Conservation (phyloP, 2,888 invertebrate genomes). For the Melanchra persicariae region DNA sequence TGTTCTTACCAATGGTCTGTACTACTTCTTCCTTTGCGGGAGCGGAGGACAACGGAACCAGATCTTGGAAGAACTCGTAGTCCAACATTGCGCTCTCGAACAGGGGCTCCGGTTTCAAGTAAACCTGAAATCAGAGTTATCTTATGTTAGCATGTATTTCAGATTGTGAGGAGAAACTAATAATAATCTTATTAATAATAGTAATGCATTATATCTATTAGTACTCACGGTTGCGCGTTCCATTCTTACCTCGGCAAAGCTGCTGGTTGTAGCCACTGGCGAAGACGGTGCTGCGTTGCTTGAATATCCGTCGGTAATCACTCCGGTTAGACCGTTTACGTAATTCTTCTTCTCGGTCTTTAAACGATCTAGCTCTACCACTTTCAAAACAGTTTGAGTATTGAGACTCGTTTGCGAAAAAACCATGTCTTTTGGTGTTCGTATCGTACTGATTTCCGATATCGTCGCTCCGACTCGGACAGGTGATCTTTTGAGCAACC, state of each 20-base stretch:
- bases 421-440: slow-evolving; percentile 90
- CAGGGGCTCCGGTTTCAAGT: slow-evolving; percentile 86
- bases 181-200: slow-evolving; percentile 77
- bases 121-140: slow-evolving; percentile 83
- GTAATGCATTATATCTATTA: slow-evolving; percentile 69
- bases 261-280: slow-evolving; percentile 80
- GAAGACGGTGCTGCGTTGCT: slow-evolving; percentile 73
- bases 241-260: slow-evolving; percentile 87
- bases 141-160: slow-evolving; percentile 72
- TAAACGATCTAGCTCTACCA: slow-evolving; percentile 89
- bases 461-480: slow-evolving; percentile 89
- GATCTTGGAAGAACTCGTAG: slow-evolving; percentile 94
- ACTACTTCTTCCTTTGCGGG: slow-evolving; percentile 88
- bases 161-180: slow-evolving; percentile 69
- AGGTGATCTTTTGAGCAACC: slow-evolving; percentile 90
- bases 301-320: slow-evolving; percentile 81
- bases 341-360: slow-evolving; percentile 86
- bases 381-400: slow-evolving; percentile 89
- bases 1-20: slow-evolving; percentile 87
- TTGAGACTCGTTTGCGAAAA: slow-evolving; percentile 90
- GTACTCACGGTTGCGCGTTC: slow-evolving; percentile 83
- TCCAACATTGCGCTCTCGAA: slow-evolving; percentile 88
- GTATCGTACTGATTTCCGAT: slow-evolving; percentile 86
- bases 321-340: slow-evolving; percentile 83
- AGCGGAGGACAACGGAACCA: slow-evolving; percentile 91